Percentiles rank a stretch among this genome's conserved stretches.
Conservation (phyloP, 1,140 invertebrate species). For the Solenopsis invicta region DNA sequence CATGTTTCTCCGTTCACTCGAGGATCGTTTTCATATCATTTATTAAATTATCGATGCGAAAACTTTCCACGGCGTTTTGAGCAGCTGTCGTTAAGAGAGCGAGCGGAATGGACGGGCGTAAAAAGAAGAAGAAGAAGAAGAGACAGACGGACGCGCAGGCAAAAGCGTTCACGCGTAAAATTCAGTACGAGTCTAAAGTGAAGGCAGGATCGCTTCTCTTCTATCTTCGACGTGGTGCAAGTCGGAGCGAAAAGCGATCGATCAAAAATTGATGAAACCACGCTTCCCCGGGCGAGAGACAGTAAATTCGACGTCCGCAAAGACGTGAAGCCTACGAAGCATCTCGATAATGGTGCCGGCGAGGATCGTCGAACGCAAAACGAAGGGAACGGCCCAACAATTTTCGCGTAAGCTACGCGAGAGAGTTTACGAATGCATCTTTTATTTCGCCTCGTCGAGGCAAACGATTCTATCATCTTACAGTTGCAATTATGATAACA, state of each 20-base stretch:
- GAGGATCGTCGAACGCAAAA: conserved; percentile 50
- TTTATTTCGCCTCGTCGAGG: conserved; percentile 8
- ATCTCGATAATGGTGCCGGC: conserved; percentile 60
- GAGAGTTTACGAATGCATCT: conserved; percentile 11
- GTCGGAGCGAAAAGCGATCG: conserved; percentile 58
- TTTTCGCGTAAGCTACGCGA: conserved; percentile 45
- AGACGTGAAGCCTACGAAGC: conserved; percentile 52
- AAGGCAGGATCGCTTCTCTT: conserved; percentile 47
- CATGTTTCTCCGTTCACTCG: neutral
- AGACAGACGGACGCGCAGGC: neutral
- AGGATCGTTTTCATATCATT: conserved; percentile 23
- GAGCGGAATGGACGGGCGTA: neutral
- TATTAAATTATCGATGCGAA: conserved; percentile 32
- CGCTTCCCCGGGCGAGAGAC: conserved; percentile 56
- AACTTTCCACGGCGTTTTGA: neutral
- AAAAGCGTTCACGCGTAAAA: conserved; percentile 18
- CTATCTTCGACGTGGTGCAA: conserved; percentile 36
- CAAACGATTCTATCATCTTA: neutral
- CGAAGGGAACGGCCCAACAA: conserved; percentile 58
- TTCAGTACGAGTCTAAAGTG: conserved; percentile 34
- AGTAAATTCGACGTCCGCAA: conserved; percentile 70
- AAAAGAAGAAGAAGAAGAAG: neutral
- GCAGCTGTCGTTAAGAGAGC: conserved; percentile 11
- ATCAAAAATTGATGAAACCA: conserved; percentile 73
- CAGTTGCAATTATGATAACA: neutral